phyloP scores from a whole-genome alignment of 2,113 vertebrate species.

The Mirounga angustirostris region DNA sequence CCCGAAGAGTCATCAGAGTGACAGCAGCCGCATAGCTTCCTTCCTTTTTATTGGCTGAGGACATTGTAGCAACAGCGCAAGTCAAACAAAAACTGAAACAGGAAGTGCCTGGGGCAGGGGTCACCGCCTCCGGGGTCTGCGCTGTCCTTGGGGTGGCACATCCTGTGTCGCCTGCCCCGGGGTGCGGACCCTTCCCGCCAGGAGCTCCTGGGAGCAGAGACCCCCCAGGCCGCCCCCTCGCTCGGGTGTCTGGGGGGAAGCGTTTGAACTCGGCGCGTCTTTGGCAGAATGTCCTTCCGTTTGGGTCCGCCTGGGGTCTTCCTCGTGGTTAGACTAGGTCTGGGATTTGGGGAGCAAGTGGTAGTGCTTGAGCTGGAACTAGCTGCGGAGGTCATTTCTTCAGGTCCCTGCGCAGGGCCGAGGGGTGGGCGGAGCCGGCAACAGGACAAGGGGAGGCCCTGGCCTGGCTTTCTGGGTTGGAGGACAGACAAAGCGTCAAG shows the following conservation, averaged over 20 bases:
- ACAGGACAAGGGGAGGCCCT: background rate
- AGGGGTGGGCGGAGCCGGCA: background rate
- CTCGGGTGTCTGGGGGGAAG: background rate
- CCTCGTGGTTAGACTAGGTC: fast-evolving
- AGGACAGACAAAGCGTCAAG: background rate
- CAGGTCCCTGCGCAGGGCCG: too few relatives aligned
- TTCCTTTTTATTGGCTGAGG: background rate
- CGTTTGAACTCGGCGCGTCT: fast-evolving
- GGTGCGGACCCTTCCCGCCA: background rate
- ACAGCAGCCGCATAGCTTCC: background rate
- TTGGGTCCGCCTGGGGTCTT: background rate
- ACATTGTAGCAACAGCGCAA: background rate
- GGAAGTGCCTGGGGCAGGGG: background rate
- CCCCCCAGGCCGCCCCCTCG: background rate
- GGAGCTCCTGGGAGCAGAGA: background rate
- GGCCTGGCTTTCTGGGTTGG: background rate
- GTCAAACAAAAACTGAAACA: background rate
- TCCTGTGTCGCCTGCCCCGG: background rate
- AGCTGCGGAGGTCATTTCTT: background rate
- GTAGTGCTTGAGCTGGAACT: background rate
- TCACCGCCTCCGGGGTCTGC: fast-evolving
- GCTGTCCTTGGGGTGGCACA: background rate
- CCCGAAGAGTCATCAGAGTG: background rate
- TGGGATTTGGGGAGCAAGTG: too few relatives aligned
- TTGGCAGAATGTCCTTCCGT: background rate